Evolutionary conservation across 2,797 vertebrate species (phyloP).

Genomic region (Erpetoichthys calabaricus): DNA sequence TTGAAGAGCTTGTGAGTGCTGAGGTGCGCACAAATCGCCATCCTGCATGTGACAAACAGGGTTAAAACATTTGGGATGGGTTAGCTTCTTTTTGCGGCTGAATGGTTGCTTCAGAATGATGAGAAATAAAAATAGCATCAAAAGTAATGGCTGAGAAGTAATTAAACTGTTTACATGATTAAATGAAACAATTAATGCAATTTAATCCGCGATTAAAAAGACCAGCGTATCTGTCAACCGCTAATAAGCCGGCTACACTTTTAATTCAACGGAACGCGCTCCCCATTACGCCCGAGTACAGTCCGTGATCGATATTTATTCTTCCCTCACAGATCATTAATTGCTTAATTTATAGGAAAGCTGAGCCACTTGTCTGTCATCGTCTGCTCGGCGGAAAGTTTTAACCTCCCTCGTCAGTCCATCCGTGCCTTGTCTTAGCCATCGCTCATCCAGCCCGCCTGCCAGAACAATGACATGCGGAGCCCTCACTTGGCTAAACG

Average conservation of each 20-base stretch:
- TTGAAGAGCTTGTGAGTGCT: no score
- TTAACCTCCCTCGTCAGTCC: neutral
- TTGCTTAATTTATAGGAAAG: neutral
- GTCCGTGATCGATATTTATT: no score
- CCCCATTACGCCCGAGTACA: no score
- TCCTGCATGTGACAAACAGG: no score
- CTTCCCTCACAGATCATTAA: no score
- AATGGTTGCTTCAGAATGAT: neutral
- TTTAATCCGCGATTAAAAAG: neutral
- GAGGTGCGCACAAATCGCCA: no score
- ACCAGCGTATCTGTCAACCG: conserved; percentile 3
- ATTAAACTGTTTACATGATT: conserved; percentile 5
- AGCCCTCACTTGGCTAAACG: neutral
- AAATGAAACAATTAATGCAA: neutral
- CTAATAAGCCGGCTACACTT: no score
- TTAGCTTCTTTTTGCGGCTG: neutral
- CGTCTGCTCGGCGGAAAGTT: neutral
- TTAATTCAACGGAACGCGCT: no score
- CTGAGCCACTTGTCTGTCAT: neutral
- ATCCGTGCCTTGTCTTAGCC: neutral
- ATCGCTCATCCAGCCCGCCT: neutral
- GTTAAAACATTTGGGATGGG: neutral
- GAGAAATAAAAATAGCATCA: neutral
- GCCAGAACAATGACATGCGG: neutral
- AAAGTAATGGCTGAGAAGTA: neutral